These are phyloP conservation scores for Athrips mouffetella DNA, from an alignment of 2,888 invertebrate genomes.

Conservation along the genomic window DNA sequence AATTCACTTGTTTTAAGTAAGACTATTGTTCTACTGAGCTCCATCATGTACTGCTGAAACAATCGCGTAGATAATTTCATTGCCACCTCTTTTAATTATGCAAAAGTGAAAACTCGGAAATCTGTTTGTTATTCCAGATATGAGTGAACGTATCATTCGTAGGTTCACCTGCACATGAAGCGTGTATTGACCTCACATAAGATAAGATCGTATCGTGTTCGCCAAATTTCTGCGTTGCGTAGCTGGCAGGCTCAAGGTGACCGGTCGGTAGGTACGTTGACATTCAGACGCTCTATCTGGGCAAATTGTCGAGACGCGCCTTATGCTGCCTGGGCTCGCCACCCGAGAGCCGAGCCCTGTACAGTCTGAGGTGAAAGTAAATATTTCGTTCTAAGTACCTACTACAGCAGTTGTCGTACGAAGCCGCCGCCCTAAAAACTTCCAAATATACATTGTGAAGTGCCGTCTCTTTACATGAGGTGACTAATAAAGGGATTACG, in stretches of 20 bases:
- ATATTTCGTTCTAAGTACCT: neutral
- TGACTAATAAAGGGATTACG: too few relatives aligned
- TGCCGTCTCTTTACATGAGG: too few relatives aligned
- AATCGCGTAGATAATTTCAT: neutral
- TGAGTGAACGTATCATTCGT: conserved; percentile 4
- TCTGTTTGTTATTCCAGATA: neutral
- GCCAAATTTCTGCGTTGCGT: conserved; percentile 15
- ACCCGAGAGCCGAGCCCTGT: neutral
- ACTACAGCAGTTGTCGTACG: too few relatives aligned
- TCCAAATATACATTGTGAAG: too few relatives aligned
- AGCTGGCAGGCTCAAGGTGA: conserved; percentile 17
- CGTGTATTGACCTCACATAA: conserved; percentile 16
- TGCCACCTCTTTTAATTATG: neutral
- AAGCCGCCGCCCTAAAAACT: too few relatives aligned
- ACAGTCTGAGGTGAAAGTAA: neutral
- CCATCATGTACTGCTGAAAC: neutral
- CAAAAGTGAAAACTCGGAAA: neutral
- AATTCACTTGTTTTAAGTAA: conserved; percentile 1
- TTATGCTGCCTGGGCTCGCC: neutral
- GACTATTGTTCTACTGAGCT: neutral
- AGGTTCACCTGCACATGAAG: conserved; percentile 12
- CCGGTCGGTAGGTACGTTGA: conserved; percentile 17
- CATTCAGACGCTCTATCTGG: conserved; percentile 19
- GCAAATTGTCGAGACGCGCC: conserved; percentile 15
- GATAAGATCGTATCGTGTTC: conserved; percentile 14